A percentile compares a stretch with the other conserved stretches of the same genome.
Evolutionary conservation across 2,888 invertebrate genomes (phyloP).

Genomic region (Agriopis aurantiaria): DNA sequence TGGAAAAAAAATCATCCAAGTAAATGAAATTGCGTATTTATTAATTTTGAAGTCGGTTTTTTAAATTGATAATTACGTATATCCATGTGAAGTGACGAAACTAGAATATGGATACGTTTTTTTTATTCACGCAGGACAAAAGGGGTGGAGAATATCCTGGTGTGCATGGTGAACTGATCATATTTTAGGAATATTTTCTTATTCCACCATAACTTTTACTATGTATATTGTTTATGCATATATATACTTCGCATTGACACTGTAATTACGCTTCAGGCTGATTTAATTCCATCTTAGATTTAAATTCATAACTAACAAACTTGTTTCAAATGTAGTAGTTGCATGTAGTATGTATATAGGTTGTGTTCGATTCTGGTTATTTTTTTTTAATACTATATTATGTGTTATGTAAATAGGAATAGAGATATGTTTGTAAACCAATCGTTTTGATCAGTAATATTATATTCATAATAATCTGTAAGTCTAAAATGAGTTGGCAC

Average conservation of each 20-base stretch:
- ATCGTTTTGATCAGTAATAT: slow-evolving; percentile 59
- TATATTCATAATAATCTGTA: slow-evolving; percentile 32
- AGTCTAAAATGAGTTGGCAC: slow-evolving; percentile 50
- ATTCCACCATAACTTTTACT: slow-evolving; percentile 18
- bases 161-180: too few relatives aligned
- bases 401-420: slow-evolving; percentile 51
- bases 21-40: too few relatives aligned
- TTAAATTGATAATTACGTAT: too few relatives aligned
- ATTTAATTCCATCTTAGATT: slow-evolving; percentile 24
- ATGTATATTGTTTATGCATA: slow-evolving; percentile 18
- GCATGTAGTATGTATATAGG: slow-evolving; percentile 28
- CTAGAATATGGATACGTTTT: too few relatives aligned
- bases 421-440: slow-evolving; percentile 57
- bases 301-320: slow-evolving; percentile 17
- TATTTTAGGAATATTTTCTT: slow-evolving; percentile 14
- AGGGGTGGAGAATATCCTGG: too few relatives aligned
- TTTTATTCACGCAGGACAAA: too few relatives aligned
- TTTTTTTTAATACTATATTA: slow-evolving; percentile 28
- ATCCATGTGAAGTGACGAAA: too few relatives aligned
- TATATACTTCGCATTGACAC: background rate
- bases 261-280: slow-evolving; percentile 19
- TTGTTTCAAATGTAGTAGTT: slow-evolving; percentile 9
- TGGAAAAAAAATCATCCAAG: too few relatives aligned
- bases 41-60: too few relatives aligned
- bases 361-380: slow-evolving; percentile 52